These are phyloP conservation scores for Hirudinaria manillensis DNA, from an alignment of 2,888 invertebrate species.

Conservation along the genomic window DNA sequence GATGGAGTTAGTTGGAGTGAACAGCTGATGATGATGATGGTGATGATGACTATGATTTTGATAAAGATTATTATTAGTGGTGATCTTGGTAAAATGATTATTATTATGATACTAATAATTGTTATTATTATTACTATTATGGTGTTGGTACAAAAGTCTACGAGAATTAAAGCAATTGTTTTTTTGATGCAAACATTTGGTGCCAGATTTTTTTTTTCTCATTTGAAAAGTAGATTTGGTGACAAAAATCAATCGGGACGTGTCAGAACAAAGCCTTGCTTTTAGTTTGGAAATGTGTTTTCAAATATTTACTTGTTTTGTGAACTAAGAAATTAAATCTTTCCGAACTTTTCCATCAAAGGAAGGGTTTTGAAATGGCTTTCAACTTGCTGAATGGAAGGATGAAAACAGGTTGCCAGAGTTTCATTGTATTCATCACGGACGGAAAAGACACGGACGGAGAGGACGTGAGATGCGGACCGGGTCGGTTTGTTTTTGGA, in stretches of 20 bases:
- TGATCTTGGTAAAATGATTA: neutral
- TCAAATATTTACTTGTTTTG: neutral
- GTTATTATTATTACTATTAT: neutral
- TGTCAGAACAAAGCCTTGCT: too few species aligned
- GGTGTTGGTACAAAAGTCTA: neutral
- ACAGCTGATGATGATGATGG: neutral
- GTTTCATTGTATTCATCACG: constrained; percentile 53
- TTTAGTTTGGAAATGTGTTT: neutral
- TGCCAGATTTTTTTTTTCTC: too few species aligned
- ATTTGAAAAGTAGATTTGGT: too few species aligned
- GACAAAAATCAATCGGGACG: too few species aligned
- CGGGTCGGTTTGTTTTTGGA: constrained; percentile 43
- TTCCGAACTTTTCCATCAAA: constrained; percentile 32
- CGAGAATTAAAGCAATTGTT: too few species aligned
- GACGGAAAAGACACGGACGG: constrained; percentile 55
- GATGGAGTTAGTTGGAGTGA: constrained; percentile 47
- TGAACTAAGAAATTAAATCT: neutral
- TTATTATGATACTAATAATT: neutral
- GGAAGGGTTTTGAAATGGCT: constrained; percentile 51
- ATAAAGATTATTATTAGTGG: neutral
- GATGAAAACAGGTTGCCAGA: constrained; percentile 53
- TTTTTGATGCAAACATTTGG: too few species aligned
- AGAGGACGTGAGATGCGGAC: constrained; percentile 54
- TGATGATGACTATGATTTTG: neutral
- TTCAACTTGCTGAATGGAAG: constrained; percentile 50